Base-by-base conservation (phyloP, 2,888 invertebrate species). In the Harmothoe impar region DNA sequence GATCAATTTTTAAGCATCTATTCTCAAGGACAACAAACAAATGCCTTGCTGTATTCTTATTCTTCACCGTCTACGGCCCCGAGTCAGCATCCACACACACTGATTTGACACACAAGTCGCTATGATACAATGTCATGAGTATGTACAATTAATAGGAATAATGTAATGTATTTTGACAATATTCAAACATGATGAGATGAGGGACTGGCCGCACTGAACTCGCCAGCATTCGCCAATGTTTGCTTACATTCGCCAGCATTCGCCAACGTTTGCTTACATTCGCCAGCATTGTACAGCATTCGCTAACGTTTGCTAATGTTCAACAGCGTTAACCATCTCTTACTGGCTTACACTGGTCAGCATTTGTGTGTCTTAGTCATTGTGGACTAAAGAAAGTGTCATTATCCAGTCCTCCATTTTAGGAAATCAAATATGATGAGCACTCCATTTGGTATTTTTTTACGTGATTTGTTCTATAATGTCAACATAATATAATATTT, bases 111-210 rank as follows among this genome's bases (percentile, higher is more conserved):
- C 81, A 81, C 81, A 81, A 20, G 31, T 81, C 35, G 33, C 81
- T 81, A 81, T 81, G 81, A 81, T 81, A 81, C 81, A 81, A 81
- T 81, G 81, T 81, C 81, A 81, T 81, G 81, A 81, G 17, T 81
- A 81, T 81, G 81, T 81, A 81, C 81, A 81, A 43, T 81, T 43
- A 33, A 81, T 33, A 43, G 43, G 33, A 81, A 81, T 81, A 43
- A 43, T 33, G 81, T 81, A 43, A 43, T 33, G 81, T 81, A 81
- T 33, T 33, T 33, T 35, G 81, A 43, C 81, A 81, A 35, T 35
- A 43, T 81, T 81, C 81, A 81, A 81, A 33, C 81, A 33, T 77
- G 81, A 81, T 81, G 81, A 81, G 35, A 81, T 81, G 81, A 43
- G 72, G 72, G 72, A 29, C 15, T 43, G 3, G 10, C 10, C 25